Base-by-base conservation (phyloP, 1,140 invertebrate genomes). In the Pseudomyrmex concolor region DNA sequence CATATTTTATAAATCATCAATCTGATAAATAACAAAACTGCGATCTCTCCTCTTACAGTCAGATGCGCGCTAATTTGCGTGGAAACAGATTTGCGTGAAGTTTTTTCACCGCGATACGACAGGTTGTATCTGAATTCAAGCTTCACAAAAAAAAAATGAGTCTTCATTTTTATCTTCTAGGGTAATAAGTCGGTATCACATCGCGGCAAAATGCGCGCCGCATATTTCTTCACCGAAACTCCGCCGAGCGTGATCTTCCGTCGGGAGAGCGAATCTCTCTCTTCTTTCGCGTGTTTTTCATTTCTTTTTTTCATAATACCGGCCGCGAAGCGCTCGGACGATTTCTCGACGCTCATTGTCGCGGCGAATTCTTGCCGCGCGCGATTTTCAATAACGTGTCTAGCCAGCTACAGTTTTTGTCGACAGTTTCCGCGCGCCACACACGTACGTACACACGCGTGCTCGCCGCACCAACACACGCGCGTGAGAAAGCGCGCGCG, bases 301-400 rank as follows among this genome's bases (percentile, higher is more conserved):
- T 80, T 25, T 70, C 9, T 8, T 17, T 48, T 48, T 70, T 50
- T 48, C 64, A 57, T 68, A 57, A 48, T 57, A 22, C 57, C 22
- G 19, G n/a, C 17, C 71, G 51, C 54, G 51, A 34, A 43, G 10
- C 34, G 78, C 57, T 63, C 19, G 22, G 55, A 25, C 22, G 22
- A 72, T 82, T 82, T 73, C 34, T 34, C 48, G 77, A 62, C 77
- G 71, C 78, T 82, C 59, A 82, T 82, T 82, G 71, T 82, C 81
- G 51, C 59, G 34, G 43, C 19, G 71, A 25, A 73, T 64, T 66
- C 66, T 63, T 71, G 43, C 72, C 51, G 12, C 68, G 12, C 59
- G 12, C 59, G 77, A 82, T 73, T 84, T 82, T 70, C 76, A 78
- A 84, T 81, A 82, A 81, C 73, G 67, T 51, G 82, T 66, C 82